Conservation (phyloP, 2,797 vertebrate species). For the Mormyrops attenuatus region DNA sequence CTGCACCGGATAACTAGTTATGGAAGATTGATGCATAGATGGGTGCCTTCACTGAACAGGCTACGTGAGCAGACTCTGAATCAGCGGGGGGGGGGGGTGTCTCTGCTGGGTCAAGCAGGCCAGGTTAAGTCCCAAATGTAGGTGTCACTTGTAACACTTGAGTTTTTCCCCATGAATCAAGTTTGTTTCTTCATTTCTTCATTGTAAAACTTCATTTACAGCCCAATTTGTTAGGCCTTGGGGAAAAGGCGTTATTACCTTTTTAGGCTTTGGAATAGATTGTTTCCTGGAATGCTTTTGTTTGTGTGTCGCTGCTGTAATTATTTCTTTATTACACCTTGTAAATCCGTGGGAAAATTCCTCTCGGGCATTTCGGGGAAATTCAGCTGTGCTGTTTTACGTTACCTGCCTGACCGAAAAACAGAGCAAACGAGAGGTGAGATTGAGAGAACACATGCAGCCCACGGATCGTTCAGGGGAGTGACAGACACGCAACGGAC, state of each 20-base stretch:
- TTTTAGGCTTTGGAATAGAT: neutral
- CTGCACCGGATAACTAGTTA: neutral
- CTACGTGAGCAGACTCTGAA: neutral
- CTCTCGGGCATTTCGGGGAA: neutral
- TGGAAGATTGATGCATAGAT: neutral
- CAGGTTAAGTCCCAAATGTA: neutral
- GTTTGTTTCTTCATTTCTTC: neutral
- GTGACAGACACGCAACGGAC: neutral
- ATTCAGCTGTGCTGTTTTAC: neutral
- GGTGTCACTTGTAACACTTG: neutral
- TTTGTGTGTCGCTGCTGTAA: neutral
- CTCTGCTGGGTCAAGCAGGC: neutral
- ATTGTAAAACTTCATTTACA: neutral
- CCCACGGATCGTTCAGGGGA: neutral
- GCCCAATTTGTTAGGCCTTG: neutral
- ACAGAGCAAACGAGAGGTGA: neutral
- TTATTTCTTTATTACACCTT: slow-evolving; percentile 12
- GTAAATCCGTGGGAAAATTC: neutral
- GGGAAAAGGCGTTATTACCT: neutral
- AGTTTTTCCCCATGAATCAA: neutral
- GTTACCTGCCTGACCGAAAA: neutral
- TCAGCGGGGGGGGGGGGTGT: neutral
- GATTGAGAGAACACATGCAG: neutral
- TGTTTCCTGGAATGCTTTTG: neutral
- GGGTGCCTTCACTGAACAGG: neutral